phyloP scores from a whole-genome alignment of 2,113 vertebrate species.

The Climacteris rufus region DNA sequence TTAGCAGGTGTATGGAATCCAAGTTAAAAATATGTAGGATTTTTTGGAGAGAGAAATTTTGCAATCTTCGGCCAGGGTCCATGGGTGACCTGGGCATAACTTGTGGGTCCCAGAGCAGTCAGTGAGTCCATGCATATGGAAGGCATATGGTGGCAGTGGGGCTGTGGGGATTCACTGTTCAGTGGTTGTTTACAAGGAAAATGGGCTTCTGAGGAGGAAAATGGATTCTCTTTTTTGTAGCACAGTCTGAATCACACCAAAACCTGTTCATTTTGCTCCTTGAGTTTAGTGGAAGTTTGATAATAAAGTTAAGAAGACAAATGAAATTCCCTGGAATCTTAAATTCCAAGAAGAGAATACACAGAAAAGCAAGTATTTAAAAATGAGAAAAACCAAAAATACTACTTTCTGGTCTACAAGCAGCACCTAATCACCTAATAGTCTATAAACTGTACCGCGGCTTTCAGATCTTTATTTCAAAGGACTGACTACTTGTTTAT shows the following conservation, averaged over 20 bases:
- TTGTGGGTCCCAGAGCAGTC: neutral
- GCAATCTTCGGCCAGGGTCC: accelerated
- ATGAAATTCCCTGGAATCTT: neutral
- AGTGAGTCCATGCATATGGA: neutral
- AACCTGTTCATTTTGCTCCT: neutral
- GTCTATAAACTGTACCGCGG: neutral
- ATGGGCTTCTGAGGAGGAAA: neutral
- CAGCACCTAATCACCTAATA: neutral
- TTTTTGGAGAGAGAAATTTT: neutral
- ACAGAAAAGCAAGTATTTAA: neutral
- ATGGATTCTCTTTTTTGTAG: neutral
- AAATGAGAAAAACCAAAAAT: neutral
- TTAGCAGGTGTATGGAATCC: neutral
- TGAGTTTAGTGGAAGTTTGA: neutral
- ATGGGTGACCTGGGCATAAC: neutral
- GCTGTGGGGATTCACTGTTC: neutral
- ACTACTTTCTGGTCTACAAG: neutral
- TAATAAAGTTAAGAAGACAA: neutral
- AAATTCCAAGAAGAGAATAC: neutral
- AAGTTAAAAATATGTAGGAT: neutral
- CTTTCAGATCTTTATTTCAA: neutral
- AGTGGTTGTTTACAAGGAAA: neutral
- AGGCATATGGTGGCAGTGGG: neutral
- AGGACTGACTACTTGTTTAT: neutral
- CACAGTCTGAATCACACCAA: neutral